These are phyloP conservation scores for Rhynchotus rufescens DNA, from an alignment of 2,797 vertebrate genomes.

Conservation along the genomic window DNA sequence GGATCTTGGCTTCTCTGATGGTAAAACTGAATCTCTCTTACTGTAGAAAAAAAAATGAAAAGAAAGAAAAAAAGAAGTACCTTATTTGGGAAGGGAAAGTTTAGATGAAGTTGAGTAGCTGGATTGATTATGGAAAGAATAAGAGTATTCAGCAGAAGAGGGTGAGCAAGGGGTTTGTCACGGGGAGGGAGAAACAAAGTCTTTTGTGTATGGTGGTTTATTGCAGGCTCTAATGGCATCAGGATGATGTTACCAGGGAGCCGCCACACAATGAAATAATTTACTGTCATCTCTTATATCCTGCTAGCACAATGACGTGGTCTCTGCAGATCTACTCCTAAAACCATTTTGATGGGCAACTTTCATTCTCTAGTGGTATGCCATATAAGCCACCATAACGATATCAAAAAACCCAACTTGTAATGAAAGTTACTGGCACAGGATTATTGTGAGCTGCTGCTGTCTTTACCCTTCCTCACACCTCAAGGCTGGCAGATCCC, in stretches of 20 bases:
- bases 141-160: neutral
- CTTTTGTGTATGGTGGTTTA: constrained; percentile 48
- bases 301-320: neutral
- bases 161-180: constrained; percentile 12
- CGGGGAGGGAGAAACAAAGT: neutral
- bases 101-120: neutral
- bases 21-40: constrained; percentile 13
- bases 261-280: constrained; percentile 37
- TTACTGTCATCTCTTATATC: constrained; percentile 41
- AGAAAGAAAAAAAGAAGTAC: neutral
- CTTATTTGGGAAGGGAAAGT: neutral
- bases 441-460: neutral
- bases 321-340: neutral
- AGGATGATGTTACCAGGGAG: constrained; percentile 32
- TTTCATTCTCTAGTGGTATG: neutral
- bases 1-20: constrained; percentile 6
- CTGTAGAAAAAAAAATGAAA: neutral
- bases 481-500: neutral
- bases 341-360: neutral
- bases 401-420: neutral
- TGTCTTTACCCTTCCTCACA: neutral
- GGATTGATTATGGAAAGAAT: neutral
- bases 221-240: constrained; percentile 28
- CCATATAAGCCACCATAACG: neutral
- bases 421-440: neutral